Evolutionary conservation across 1,140 invertebrate species (phyloP), one percentile per base, ranked within the genome.

Genomic region (Calephelis nemesis): DNA sequence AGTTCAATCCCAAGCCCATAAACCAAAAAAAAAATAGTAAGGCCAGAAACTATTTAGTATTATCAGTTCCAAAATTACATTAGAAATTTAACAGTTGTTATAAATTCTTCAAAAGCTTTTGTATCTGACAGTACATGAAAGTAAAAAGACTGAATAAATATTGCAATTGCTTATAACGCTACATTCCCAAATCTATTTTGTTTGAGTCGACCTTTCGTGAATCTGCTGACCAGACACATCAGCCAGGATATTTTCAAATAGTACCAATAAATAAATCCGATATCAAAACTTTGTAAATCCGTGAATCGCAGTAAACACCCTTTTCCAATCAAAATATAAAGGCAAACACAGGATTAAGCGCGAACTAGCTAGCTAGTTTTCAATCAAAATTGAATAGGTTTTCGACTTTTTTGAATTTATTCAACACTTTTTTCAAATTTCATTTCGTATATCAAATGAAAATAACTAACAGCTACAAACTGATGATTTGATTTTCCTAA

Each of bases 311-410:
- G 65, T 67, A 67, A 67, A 67, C 65, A 50, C 40, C 65, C 50
- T 60, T 47, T 47, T 60, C 65, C 65, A 67, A 67, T 67, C 65
- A 67, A 67, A 67, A 67, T 58, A 67, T 67, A 67, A 67, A 67
- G 13, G 52, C 65, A 67, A 67, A 67, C 65, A 67, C 42, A 19
- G 50, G 50, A 66, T 66, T 58, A 66, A 6, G 65, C 52, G 50
- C 7, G 65, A 67, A 67, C 65, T 67, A 67, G 40, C 64, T 52
- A 66, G 65, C 65, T 67, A 67, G 62, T 63, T 67, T 67, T 67
- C 65, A 67, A 67, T 67, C 40, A 67, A 67, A 67, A 67, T 67
- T 67, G 65, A 67, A 67, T 60, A 47, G 54, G 50, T 67, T 67
- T 66, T 67, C 42, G 65, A 67, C 65, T 47, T 58, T 66, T 67